phyloP scores from a whole-genome alignment of 1,140 invertebrate species.

The Camponotus pennsylvanicus region DNA sequence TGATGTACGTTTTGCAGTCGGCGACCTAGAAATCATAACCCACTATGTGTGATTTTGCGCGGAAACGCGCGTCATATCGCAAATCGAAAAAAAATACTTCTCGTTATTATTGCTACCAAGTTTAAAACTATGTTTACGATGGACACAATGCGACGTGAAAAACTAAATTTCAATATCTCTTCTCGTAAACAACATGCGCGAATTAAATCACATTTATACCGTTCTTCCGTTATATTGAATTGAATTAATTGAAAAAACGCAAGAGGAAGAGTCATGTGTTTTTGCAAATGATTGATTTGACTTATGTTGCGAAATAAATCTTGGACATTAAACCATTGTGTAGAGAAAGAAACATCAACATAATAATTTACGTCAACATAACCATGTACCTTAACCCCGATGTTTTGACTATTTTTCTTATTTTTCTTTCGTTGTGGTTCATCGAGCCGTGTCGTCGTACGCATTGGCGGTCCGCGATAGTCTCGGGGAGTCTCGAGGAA shows the following conservation, averaged over 20 bases:
- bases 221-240: background rate
- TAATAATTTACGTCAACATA: background rate
- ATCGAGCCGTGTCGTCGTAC: background rate
- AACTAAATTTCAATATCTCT: background rate
- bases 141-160: background rate
- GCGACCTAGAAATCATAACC: constrained; percentile 55
- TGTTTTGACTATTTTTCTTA: constrained; percentile 56
- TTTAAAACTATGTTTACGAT: constrained; percentile 19
- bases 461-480: constrained; percentile 41
- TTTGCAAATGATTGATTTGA: background rate
- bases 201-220: constrained; percentile 1
- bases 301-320: constrained; percentile 10
- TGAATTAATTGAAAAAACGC: background rate
- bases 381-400: background rate
- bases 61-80: constrained; percentile 21
- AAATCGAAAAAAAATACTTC: constrained; percentile 9
- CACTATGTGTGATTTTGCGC: constrained; percentile 40
- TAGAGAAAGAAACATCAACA: background rate
- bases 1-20: constrained; percentile 41
- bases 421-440: constrained; percentile 43
- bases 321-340: background rate
- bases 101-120: constrained; percentile 30
- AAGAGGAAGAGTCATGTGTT: too few species aligned
- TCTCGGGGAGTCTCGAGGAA: constrained; percentile 63
- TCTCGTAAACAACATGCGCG: too few species aligned